Evolutionary conservation across 2,797 vertebrate genomes (phyloP), one percentile per base, ranked within the genome.

Genomic region (Typhlichthys subterraneus): DNA sequence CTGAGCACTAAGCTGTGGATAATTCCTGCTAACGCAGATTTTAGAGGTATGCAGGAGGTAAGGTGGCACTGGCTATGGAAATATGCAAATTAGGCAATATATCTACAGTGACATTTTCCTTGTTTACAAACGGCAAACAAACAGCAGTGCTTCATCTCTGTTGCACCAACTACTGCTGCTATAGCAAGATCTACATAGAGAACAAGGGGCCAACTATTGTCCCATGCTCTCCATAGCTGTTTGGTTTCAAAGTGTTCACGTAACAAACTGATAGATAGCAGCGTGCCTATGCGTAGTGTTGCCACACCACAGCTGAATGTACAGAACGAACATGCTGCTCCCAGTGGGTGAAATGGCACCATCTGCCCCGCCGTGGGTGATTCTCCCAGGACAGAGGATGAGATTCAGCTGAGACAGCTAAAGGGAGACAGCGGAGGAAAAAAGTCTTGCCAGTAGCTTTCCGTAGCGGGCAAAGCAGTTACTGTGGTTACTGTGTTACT

Each of bases 291-390:
- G 38, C 9, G 9, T 42, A 7, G 5, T 42, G 38, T 42, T 42
- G 51, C 57, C 49, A 47, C 73, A 33, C 61, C 63, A 45, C 59
- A 68, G 73, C 72, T 60, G 82, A 66, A 74, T 2, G 51, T 54
- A 42, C 38, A 42, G 5, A 42, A 42, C 1, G 67, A 77, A 61
- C 57, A 73, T 72, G 66, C 19, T 2, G 3, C 64, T 86, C 88
- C 87, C 80, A 57, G 63, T 84, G 81, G 83, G 87, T 75, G 85
- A 82, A 85, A 80, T 64, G 76, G 82, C 83, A 90, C 88, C 90
- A 93, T 91, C 90, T 93, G 91, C 67, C 84, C 86, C 90, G 85
- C 88, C 81, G 88, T 85, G 88, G 87, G 90, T 84, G 84, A 84
- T 73, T 74, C 82, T 91, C 85, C 88, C 86, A 65, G 65, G 84